Base-by-base conservation (phyloP, 2,113 vertebrate genomes). In the Arothron firmamentum region DNA sequence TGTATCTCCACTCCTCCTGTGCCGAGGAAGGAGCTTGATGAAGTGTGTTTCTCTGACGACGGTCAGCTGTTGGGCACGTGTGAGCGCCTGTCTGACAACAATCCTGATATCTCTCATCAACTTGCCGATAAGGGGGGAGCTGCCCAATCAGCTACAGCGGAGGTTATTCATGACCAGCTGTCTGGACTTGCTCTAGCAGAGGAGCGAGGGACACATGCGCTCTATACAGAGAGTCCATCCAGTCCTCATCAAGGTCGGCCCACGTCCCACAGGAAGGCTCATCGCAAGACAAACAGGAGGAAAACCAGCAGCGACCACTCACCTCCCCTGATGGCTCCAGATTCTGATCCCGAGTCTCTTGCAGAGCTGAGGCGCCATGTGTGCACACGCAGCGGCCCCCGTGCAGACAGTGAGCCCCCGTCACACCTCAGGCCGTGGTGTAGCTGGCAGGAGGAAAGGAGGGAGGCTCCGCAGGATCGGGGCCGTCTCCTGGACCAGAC, bases 201-300 rank as follows among this genome's bases (percentile, higher is more conserved):
- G 63, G 6, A 47, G 49, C 61, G 20, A 9, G 72, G 18, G 8
- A 59, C n/a, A 20, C 19, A 5, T 4, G n/a, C 42, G 5, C 47
- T 8, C 31, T 20, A 31, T 2, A 0, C 7, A 9, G 59, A 70
- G 18, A 2, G 47, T 8, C 31, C 12, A 1, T 42, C 58, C 55
- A 12, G 8, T 38, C 34, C 34, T 38, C 8, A 38, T 38, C 15
- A n/a, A 9, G 6, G 15, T 13, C 2, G 13, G 43, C 45, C 45
- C 45, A 17, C 45, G 45, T 47, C 45, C 45, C 84, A 86, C 79
- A 84, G 81, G 52, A 92, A 91, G 72, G 90, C 88, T 13, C 85
- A 88, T 70, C 85, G 88, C 65, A 92, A 91, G 72, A 89, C 89
- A 0, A 85, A 90, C 60, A 70, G 79, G 34, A 86, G 85, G 49